Evolutionary conservation across 2,797 vertebrate genomes (phyloP), one percentile per base, ranked within the genome.

Genomic region (Anisognathus igniventris): DNA sequence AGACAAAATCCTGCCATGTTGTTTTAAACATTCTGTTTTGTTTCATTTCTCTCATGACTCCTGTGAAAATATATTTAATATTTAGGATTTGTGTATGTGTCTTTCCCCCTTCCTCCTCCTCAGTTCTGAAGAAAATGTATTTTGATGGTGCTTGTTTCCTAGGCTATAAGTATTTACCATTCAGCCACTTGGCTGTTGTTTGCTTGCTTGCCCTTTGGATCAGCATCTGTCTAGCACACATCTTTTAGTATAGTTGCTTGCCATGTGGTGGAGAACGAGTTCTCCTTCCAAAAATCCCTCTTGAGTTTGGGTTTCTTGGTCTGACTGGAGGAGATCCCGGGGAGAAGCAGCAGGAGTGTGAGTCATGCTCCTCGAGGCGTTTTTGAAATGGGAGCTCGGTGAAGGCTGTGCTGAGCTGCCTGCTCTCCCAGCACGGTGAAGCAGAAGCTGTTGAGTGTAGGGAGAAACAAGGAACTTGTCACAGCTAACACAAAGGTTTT

Each of bases 201-300:
- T 80, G 27, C 80, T 96, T 83, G 39, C 56, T 70, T 90, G 56
- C 40, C n/a, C 67, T 86, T 79, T 82, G 67, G 28, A 48, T 44
- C 58, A 78, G 33, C 62, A 94, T 57, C 54, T 87, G 70, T 57
- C 67, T 27, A 78, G 66, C 28, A 64, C 51, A 21, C 51, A 53
- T 58, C 54, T 58, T 39, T 51, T 18, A 33, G 31, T 14, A 31
- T 18, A 22, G 17, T 39, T 47, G 18, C 60, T 35, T 86, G 23
- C 68, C 57, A 9, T 14, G 25, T 21, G 10, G 42, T 64, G 12
- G 33, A 73, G 54, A 78, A 53, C 1, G 28, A 87, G 14, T 27
- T 67, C 35, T 58, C 60, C 48, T 19, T 39, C 45, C 20, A 53
- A 6, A 90, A 90, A 53, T 3, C 17, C 21, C 35, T 54, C 68